Conservation (phyloP, 2,888 invertebrate species). For the Lasioglossum malachurum region DNA sequence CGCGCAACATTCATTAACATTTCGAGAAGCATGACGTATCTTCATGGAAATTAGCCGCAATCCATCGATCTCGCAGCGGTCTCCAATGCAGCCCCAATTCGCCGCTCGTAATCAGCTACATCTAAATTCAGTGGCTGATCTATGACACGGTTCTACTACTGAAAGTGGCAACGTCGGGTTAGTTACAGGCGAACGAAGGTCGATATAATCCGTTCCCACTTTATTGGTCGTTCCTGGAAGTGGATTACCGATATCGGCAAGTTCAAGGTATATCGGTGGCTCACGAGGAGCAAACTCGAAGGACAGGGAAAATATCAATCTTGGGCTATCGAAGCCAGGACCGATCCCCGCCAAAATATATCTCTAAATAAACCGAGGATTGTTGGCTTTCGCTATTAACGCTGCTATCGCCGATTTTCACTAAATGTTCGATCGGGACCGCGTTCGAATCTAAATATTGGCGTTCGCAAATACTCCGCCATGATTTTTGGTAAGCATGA, state of each 20-base stretch:
- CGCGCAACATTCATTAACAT: not conserved
- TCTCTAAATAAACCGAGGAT: not conserved
- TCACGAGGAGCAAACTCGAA: not conserved
- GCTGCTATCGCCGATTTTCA: not conserved
- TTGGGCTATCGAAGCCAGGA: not conserved
- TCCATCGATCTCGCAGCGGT: not conserved
- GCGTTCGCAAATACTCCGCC: not conserved
- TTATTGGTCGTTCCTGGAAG: constrained; percentile 7
- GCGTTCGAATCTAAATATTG: not conserved
- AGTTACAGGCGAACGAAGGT: constrained; percentile 7
- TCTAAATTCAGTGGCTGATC: constrained; percentile 23
- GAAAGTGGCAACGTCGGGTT: not conserved
- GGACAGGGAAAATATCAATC: not conserved
- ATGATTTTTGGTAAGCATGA: not conserved
- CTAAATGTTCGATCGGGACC: not conserved
- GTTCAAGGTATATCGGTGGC: not conserved
- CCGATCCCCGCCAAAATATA: not conserved
- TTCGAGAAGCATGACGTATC: not conserved
- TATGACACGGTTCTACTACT: constrained; percentile 11
- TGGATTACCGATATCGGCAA: constrained; percentile 6
- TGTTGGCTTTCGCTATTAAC: not conserved
- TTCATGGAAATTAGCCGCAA: not conserved
- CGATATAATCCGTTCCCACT: not conserved
- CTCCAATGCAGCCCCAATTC: not conserved
- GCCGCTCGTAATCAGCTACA: constrained; percentile 1